These are phyloP conservation scores for Eulimnadia texana DNA, from an alignment of 1,140 invertebrate species.

Conservation along the genomic window DNA sequence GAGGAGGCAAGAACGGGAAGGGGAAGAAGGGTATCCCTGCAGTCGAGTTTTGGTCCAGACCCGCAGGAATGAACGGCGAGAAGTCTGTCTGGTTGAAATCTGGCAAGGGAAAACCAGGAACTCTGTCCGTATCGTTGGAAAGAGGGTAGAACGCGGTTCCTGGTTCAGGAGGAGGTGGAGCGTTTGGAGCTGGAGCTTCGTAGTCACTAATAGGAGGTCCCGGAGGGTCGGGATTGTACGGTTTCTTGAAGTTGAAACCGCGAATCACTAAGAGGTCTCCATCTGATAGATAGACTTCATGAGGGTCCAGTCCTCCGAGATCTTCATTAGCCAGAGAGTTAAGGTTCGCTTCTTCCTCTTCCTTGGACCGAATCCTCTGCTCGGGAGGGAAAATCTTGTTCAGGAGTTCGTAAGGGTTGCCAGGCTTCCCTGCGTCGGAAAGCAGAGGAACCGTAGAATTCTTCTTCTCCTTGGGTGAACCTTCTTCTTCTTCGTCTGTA, in stretches of 20 bases:
- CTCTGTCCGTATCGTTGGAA: conserved; percentile 16
- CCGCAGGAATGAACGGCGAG: conserved; percentile 22
- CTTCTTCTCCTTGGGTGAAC: conserved; percentile 2
- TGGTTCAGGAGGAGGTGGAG: conserved; percentile 22
- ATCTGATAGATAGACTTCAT: conserved; percentile 78
- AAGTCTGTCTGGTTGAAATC: conserved; percentile 5
- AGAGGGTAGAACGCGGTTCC: conserved; percentile 19
- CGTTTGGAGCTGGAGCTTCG: conserved; percentile 43
- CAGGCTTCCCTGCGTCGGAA: conserved; percentile 15
- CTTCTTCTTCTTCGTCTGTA: background rate
- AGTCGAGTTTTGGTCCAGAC: background rate
- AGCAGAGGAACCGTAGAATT: background rate
- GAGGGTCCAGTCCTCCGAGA: conserved; percentile 60
- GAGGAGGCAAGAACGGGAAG: conserved; percentile 13
- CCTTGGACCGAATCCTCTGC: conserved; percentile 22
- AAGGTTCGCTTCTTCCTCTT: conserved; percentile 52
- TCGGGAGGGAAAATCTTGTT: conserved; percentile 59
- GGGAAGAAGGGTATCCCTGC: background rate
- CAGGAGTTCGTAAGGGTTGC: conserved; percentile 75
- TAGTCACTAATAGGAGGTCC: conserved; percentile 68
- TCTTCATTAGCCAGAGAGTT: conserved; percentile 58
- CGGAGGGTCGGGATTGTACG: conserved; percentile 27
- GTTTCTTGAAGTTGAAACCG: conserved; percentile 47
- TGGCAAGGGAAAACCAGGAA: conserved; percentile 27
- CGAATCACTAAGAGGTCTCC: conserved; percentile 69